Evolutionary conservation across 2,888 invertebrate species (phyloP).

Genomic region (Campaea margaritaria): DNA sequence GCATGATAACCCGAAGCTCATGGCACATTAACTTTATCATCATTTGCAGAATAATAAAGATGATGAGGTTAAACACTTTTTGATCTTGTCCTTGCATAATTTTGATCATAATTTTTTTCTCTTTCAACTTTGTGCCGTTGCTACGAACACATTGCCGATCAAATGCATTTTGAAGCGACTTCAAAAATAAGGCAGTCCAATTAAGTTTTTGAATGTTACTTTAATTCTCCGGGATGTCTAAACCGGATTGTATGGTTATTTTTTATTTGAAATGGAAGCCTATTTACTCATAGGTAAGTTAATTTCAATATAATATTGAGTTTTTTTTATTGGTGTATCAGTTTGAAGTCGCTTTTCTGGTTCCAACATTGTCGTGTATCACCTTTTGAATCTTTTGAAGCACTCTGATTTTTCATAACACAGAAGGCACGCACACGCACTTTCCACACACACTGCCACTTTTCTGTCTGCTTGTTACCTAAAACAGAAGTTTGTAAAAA

Average conservation of each 20-base stretch:
- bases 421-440: constrained; percentile 21
- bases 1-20: constrained; percentile 19
- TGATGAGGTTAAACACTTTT: constrained; percentile 7
- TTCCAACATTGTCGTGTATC: background rate
- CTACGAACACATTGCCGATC: constrained; percentile 2
- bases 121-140: constrained; percentile 1
- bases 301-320: no score
- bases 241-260: no score
- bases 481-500: constrained; percentile 37
- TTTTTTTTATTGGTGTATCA: no score
- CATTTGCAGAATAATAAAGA: background rate
- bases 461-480: constrained; percentile 32
- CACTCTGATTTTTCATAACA: constrained; percentile 6
- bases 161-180: background rate
- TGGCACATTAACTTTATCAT: constrained; percentile 14
- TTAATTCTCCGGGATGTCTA: no score
- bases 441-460: constrained; percentile 22
- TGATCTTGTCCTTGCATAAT: no score
- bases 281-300: no score
- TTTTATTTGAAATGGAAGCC: no score
- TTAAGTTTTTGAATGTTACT: no score
- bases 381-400: constrained; percentile 6
- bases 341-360: no score
- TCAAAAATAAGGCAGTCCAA: no score
- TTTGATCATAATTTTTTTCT: no score